phyloP scores from a whole-genome alignment of 2,113 vertebrate genomes.

The Okapia johnstoni region DNA sequence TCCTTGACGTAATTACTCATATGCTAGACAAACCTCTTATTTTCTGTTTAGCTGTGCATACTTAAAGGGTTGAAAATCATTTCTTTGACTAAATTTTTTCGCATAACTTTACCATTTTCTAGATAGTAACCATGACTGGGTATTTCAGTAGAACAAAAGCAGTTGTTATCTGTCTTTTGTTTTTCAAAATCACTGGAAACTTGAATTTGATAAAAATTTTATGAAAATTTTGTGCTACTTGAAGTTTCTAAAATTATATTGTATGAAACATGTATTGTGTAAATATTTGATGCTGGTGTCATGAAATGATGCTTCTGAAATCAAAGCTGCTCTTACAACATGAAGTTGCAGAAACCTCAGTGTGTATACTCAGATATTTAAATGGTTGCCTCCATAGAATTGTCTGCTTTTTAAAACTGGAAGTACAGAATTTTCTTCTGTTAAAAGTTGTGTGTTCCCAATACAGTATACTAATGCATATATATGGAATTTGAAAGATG shows the following conservation, averaged over 20 bases:
- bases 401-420: constrained; percentile 28
- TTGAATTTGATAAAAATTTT: constrained; percentile 41
- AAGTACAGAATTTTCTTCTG: constrained; percentile 14
- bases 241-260: not conserved
- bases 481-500: too few relatives aligned
- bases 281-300: not conserved
- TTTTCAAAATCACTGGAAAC: constrained; percentile 39
- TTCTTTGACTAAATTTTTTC: constrained; percentile 35
- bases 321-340: not conserved
- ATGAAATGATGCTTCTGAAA: constrained; percentile 11
- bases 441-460: not conserved
- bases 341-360: not conserved
- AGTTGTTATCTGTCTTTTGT: not conserved
- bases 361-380: not conserved
- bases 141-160: constrained; percentile 3
- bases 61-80: not conserved
- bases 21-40: not conserved
- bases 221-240: not conserved
- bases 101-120: not conserved
- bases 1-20: not conserved
- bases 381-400: not conserved
- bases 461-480: too few relatives aligned
- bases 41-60: not conserved
- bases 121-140: not conserved
- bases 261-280: not conserved